Evolutionary conservation across 2,888 invertebrate species (phyloP), one percentile per base, ranked within the genome.

Genomic region (Trachelus tabidus): DNA sequence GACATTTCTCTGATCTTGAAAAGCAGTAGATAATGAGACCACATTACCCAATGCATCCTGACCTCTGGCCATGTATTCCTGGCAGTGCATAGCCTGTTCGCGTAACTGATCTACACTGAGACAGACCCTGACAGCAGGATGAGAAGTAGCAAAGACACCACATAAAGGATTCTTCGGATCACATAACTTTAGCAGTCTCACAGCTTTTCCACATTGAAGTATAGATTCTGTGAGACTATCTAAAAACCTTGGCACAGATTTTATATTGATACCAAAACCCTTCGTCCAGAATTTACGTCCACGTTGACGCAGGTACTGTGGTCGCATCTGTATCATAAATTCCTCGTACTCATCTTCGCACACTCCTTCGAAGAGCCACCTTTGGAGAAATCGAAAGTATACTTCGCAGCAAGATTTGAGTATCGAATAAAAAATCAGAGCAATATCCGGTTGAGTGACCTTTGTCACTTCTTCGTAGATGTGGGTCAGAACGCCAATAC

Each of bases 301-400:
- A 34, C 93, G 92, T 40, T 94, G 94, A 81, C 94, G 93, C 31
- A 94, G 92, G 85, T 95, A 95, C 80, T 95, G 94, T 0, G 93
- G 92, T 86, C 95, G 94, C 31, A 94, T 93, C 75, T 94, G 94
- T 76, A 98, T 95, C 92, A 98, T 98, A 86, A 98, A 97, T 92
- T 98, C 98, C 83, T 95, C 95, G 87, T 95, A 95, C 23, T 94
- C 93, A 90, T 98, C 98, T 81, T 96, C 95, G 30, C 98, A 92
- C 76, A 94, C 94, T 0, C 98, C 98, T 89, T 97, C 95, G 87
- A 97, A 96, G 80, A 98, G 94, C 95, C 98, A 98, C 79, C 95
- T 94, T 87, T 96, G 95, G 68, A 98, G 93, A 88, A 96, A 94
- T 79, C 95, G 94, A 88, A 94, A 94, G 85, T 94, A 94, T 76